These are phyloP conservation scores for Anhinga anhinga DNA, from an alignment of 2,113 vertebrate species.

Conservation along the genomic window DNA sequence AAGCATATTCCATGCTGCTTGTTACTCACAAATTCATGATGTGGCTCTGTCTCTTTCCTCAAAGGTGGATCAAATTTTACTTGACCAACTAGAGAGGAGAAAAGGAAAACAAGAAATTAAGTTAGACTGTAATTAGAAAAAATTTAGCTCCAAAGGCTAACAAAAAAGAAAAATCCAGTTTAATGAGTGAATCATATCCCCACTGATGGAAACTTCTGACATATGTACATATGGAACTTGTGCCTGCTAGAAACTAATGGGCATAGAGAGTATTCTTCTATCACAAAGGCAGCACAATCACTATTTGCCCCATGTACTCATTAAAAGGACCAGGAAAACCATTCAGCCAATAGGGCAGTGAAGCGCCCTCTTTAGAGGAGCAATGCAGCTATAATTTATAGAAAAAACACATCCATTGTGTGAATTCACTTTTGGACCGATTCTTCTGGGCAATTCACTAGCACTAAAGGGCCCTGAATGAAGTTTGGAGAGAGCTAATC, in stretches of 20 bases:
- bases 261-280: not conserved
- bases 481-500: not conserved
- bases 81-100: conserved; percentile 83
- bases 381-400: not conserved
- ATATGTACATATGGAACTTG: not conserved
- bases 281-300: not conserved
- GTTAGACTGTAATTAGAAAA: not conserved
- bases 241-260: not conserved
- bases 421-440: not conserved
- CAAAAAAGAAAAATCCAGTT: not conserved
- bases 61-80: conserved; percentile 95
- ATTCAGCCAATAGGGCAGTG: not conserved
- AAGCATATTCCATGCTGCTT: not conserved
- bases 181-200: not conserved
- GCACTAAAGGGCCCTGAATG: not conserved
- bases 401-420: not conserved
- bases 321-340: not conserved
- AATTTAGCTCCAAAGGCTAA: not conserved
- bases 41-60: conserved; percentile 95
- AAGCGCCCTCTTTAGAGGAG: not conserved
- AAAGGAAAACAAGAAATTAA: not conserved
- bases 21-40: conserved; percentile 93
- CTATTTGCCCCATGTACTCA: not conserved
- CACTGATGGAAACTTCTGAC: not conserved
- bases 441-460: not conserved